Percentiles rank a stretch among this genome's conserved stretches.
Conservation (phyloP, 2,113 vertebrate species). For the Phalacrocorax brasilianus region DNA sequence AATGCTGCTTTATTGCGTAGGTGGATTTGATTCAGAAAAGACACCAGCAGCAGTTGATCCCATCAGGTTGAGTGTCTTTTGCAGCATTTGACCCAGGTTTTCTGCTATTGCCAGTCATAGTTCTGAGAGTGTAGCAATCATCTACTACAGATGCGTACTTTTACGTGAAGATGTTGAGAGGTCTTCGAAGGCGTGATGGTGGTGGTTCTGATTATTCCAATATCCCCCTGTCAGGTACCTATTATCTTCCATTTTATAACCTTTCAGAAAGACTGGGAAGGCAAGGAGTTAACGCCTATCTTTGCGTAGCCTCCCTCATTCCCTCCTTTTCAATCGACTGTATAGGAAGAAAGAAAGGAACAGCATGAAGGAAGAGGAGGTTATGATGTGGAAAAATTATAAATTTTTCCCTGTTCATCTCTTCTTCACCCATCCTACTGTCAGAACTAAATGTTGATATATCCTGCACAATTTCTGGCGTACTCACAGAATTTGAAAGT, state of each 20-base stretch:
- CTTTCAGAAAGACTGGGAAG: neutral
- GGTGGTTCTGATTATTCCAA: neutral
- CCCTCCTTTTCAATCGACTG: neutral
- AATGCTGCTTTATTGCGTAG: accelerated
- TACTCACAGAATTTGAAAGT: neutral
- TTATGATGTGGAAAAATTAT: constrained; percentile 22
- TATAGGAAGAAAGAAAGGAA: neutral
- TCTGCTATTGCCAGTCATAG: neutral
- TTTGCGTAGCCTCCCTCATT: neutral
- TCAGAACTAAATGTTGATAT: neutral
- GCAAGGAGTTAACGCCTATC: neutral
- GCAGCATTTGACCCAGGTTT: neutral
- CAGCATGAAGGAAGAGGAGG: neutral
- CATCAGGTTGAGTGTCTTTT: neutral
- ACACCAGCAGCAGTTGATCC: neutral
- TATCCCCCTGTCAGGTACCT: neutral
- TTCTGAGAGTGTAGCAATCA: neutral
- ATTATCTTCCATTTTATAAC: neutral
- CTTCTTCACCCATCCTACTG: neutral
- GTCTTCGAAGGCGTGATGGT: neutral
- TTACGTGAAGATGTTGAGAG: neutral
- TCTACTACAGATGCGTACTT: neutral
- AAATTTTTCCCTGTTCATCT: neutral
- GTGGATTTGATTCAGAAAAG: neutral
- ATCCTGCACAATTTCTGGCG: neutral